Evolutionary conservation across 2,888 invertebrate species (phyloP), one percentile per base, ranked within the genome.

Genomic region (Netelia inedita): DNA sequence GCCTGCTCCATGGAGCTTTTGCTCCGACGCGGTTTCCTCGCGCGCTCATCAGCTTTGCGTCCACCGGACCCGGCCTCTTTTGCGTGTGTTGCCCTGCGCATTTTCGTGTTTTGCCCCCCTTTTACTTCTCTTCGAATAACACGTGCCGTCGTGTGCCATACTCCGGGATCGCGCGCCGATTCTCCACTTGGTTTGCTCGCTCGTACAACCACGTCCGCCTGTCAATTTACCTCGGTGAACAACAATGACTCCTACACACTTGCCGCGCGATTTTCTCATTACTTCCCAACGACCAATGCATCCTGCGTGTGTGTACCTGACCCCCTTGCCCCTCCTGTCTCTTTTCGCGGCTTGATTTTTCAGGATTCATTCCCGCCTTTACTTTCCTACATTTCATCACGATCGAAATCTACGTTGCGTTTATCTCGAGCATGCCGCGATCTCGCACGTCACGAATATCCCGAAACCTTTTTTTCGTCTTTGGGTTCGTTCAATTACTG

Each of bases 1-100:
- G 97, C 97, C 96, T 97, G 97, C 97, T 97, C 97, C 95, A 96
- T 95, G 95, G 95, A 88, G 82, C 80, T 86, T 72, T 73, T 43
- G 55, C 57, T 71, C 57, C 57, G 57, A 19, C 57, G 57, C 57
- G 57, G 9, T 57, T 55, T 55, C 61, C 79, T 71, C 53, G 59
- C 63, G 16, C 73, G 61, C 73, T 61, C 61, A 63, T 19, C 28
- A 53, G 19, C 75, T 73, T 79, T 72, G 73, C 72, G 71, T 79
- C 72, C 91, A 89, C 90, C 90, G 88, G 89, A 89, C 88, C 87
- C 88, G 88, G 87, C 82, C 89, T 87, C 88, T 88, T 88, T 89
- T 91, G 89, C 91, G 90, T 89, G 89, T 91, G 79, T 75, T 79
- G 91, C 91, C 92, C 92, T 92, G 91, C 91, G 92, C 91, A 91